Evolutionary conservation across 2,113 vertebrate genomes (phyloP), one percentile per base, ranked within the genome.

Genomic region (Platichthys flesus): DNA sequence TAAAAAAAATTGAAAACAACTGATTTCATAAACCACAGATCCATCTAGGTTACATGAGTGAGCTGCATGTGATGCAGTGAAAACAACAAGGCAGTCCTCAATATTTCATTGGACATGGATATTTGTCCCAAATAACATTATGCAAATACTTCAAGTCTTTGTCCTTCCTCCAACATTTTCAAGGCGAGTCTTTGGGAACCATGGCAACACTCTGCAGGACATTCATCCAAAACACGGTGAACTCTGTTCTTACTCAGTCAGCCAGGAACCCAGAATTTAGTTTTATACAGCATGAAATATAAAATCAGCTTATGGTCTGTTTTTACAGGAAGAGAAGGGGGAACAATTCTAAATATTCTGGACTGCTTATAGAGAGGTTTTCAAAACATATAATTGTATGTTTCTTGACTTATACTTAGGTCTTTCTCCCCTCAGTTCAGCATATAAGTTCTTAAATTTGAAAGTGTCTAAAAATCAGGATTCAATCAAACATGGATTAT

Each of bases 111-210:
- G 70, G 58, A 83, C 78, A 81, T 82, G 77, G 77, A 80, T 59
- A 82, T 52, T 77, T 85, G 23, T 77, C 72, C 79, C 67, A 54
- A 83, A 77, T 65, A 74, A 78, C 81, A 85, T 83, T 79, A 89
- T 75, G 83, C 85, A 89, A 84, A 87, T 56, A 76, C 76, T 82
- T 87, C 62, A 83, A 89, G 75, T 71, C 83, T 82, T 89, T 85
- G 82, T 90, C 78, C 80, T 74, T 66, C 72, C 67, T 70, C 86
- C 64, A 84, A 84, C 84, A 89, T 86, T 89, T 89, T 88, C 57
- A 88, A 86, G 75, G 70, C 47, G 2, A 82, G 83, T 83, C 89
- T 85, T 86, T 83, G 76, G 85, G 85, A 93, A 88, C 90, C 90
- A 92, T 90, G 88, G 88, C 85, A 91, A 93, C 88, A 59, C 82